Evolutionary conservation across 2,113 vertebrate genomes (phyloP), one percentile per base, ranked within the genome.

Genomic region (Prinia subflava): DNA sequence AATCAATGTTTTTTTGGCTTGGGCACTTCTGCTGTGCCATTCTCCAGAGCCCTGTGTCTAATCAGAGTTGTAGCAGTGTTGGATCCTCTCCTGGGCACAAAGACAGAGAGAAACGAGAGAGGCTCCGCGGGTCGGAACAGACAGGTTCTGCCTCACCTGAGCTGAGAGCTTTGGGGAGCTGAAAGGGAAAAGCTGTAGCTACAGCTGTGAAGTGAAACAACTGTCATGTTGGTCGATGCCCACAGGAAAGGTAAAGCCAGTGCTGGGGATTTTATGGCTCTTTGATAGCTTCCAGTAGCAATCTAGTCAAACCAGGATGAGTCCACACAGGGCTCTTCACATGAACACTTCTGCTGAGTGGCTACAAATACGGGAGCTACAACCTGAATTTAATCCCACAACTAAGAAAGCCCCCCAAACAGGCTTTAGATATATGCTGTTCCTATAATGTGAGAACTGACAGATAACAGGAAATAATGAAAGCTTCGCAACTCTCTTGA

Each of bases 1-100:
- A 98, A 98, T 98, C 97, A 97, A 96, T 98, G 94, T n/a, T 94
- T 96, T 95, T 94, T 92, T 97, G 84, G 94, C 92, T 89, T 89
- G 25, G 17, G 62, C 53, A n/a, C 87, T 98, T 96, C 92, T 95
- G 35, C 62, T 96, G 62, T 86, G 63, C 9, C 75, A n/a, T 52
- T 95, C 96, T 97, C 96, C 44, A 64, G 92, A 92, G 87, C 46
- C 42, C 65, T 56, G n/a, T 1, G 2, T 82, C 82, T 96, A 93
- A 92, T 91, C 92, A 78, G 64, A 93, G 89, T 69, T 69, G 42
- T 70, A 90, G 42, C 76, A 82, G 55, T 44, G 44, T 94, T 95
- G 84, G 62, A 89, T 87, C 41, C 78, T 94, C 87, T 97, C 92
- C 37, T 70, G 90, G 96, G 85, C 83, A 89, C 76, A 92, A 75